phyloP scores from a whole-genome alignment of 2,888 invertebrate species.

The Brenthis daphne region DNA sequence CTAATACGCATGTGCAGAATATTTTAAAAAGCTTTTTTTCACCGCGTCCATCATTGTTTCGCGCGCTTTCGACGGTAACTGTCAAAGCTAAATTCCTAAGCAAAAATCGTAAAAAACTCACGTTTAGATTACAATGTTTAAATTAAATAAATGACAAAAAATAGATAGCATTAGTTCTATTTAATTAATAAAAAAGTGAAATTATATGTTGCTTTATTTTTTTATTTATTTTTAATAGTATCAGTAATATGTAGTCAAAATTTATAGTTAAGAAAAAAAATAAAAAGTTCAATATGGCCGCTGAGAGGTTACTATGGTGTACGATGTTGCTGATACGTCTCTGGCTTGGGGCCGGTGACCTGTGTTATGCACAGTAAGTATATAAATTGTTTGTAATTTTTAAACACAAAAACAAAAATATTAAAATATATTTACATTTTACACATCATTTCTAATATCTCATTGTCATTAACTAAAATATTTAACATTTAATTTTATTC shows the following conservation, averaged over 20 bases:
- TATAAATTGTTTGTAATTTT: background rate
- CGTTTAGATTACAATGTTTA: slow-evolving; percentile 30
- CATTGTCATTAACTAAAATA: too few species aligned
- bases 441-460: too few species aligned
- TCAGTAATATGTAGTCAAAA: slow-evolving; percentile 29
- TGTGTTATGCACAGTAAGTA: slow-evolving; percentile 80
- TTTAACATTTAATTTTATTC: too few species aligned
- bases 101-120: slow-evolving; percentile 19
- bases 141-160: slow-evolving; percentile 27
- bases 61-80: slow-evolving; percentile 60
- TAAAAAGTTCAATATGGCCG: slow-evolving; percentile 56
- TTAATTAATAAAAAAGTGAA: slow-evolving; percentile 32
- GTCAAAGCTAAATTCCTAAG: slow-evolving; percentile 47
- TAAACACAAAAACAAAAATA: too few species aligned
- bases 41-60: slow-evolving; percentile 59
- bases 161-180: slow-evolving; percentile 33
- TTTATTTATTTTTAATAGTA: slow-evolving; percentile 20
- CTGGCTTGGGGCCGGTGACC: slow-evolving; percentile 73
- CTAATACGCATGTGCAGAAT: slow-evolving; percentile 39
- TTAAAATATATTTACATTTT: too few species aligned
- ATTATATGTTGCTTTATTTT: slow-evolving; percentile 28
- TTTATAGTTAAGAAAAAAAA: slow-evolving; percentile 26
- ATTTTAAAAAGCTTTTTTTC: slow-evolving; percentile 45
- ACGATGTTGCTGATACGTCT: slow-evolving; percentile 65
- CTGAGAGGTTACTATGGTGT: slow-evolving; percentile 63